Evolutionary conservation across 37 sponge, comb jelly and placozoan genomes (phyloP), one percentile per base, ranked within the genome.

Genomic region (Spongia lamella): DNA sequence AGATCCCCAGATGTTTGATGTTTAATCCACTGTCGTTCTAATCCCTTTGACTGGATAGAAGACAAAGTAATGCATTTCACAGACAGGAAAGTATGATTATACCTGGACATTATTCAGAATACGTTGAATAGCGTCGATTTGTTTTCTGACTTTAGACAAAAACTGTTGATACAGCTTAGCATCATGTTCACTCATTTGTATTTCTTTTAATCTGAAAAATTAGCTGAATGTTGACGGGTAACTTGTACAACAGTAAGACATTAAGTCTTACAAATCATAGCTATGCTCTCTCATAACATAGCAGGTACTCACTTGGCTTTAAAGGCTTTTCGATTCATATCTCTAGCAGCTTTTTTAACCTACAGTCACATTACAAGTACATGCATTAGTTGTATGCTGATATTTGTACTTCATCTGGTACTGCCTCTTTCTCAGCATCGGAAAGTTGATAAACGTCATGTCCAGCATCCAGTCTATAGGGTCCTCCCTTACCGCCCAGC

Each of bases 401-500:
- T 38, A 50, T 69, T 17, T 75, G 25, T 16, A 91, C 96, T 77
- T 95, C 96, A 13, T 88, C 86, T 52, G 96, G 96, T 13, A 95
- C 86, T 26, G 68, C 72, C 19, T 77, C 72, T 68, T 95, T 95
- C 74, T 91, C 96, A 38, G 58, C 86, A 70, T 95, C 96, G 2
- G 92, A 85, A 3, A 95, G 37, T 65, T 95, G 96, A 74, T 78
- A 79, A 2, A 95, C 89, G 29, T 82, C 57, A 73, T 95, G 96
- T 2, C 96, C 96, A 58, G 96, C 96, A 68, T 95, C 96, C 29
- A 95, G 76, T 19, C 96, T 72, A 68, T 95, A 95, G 3, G 96
- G 96, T 30, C 96, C 96, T 56, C 96, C 96, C 59, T 86, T 91
- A 6, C 96, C 96, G 3, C 96, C 96, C 57, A 95, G 72, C 9